A percentile compares a stretch with the other conserved stretches of the same genome.
phyloP scores from a whole-genome alignment of 2,113 vertebrate species.

The Thunnus maccoyii region DNA sequence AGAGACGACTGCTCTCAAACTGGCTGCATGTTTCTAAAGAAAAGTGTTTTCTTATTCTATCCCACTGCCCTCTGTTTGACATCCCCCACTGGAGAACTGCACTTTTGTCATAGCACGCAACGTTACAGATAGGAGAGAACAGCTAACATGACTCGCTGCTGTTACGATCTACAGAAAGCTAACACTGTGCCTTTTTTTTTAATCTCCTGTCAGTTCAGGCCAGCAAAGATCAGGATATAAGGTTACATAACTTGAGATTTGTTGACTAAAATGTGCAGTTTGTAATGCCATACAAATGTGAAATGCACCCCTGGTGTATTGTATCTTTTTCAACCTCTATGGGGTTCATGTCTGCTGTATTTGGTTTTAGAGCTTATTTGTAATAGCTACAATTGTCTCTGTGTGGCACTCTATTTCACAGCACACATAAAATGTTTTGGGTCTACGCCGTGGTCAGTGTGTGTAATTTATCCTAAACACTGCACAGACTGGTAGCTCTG shows the following conservation, averaged over 20 bases:
- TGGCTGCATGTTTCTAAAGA: constrained; percentile 42
- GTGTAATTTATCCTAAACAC: constrained; percentile 14
- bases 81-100: constrained; percentile 44
- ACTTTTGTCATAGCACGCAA: constrained; percentile 46
- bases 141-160: constrained; percentile 2
- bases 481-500: neutral
- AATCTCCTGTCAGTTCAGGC: neutral
- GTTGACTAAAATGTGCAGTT: neutral
- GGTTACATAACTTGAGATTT: constrained; percentile 21
- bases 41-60: constrained; percentile 42
- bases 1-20: constrained; percentile 55
- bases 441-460: constrained; percentile 39
- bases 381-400: neutral
- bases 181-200: neutral
- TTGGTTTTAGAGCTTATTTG: constrained; percentile 1
- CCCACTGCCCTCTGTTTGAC: constrained; percentile 70
- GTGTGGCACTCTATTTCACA: neutral
- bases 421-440: neutral
- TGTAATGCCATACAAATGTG: neutral
- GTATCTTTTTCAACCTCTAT: neutral
- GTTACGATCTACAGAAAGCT: neutral
- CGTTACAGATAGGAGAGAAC: constrained; percentile 28
- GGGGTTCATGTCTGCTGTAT: neutral
- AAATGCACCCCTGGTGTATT: neutral
- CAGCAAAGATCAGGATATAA: constrained; percentile 1